Base-by-base conservation (phyloP, 2,888 invertebrate species). In the Trisateles emortualis region DNA sequence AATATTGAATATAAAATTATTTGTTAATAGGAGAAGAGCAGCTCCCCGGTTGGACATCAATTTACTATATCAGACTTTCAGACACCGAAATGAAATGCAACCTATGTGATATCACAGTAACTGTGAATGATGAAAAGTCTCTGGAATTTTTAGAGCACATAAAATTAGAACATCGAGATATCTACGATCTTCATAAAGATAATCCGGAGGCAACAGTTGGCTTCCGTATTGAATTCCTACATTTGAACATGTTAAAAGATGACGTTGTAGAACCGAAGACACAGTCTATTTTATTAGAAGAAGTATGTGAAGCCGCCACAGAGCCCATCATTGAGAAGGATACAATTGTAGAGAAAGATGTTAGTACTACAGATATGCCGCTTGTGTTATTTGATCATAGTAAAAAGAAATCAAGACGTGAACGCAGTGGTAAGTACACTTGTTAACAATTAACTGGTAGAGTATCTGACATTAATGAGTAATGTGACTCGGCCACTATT, bases 191-290 rank as follows among this genome's bases (percentile, higher is more conserved):
- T 0, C 92, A 92, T 39, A 90, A 88, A 57, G 84, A 84, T n/a
- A 86, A 84, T 52, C 79, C 85, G 0, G 86, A 89, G 16, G 79
- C 84, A 4, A 79, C 81, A 0, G 84, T 90, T 0, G 89, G 91
- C 1, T 92, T 88, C 56, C 88, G 85, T 38, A 90, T 92, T 24
- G 91, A 91, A 59, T 91, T 91, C 56, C 73, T 92, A 3, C 83
- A 90, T 52, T 69, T 90, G 13, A 87, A 86, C 63, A 78, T 83
- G 48, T 58, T 86, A 57, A 88, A 88, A 59, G 86, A 84, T 22
- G 83, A 83, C 1, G 76, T 6, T 19, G 19, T 3, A 3, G 5
- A 81, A 6, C 54, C 65, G 0, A 86, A 85, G 56, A 53, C 59
- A 0, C 74, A 86, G 36, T 81, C 88, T 0, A 76, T 90, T 1